These are phyloP conservation scores for Mesocricetus auratus DNA, from an alignment of 2,113 vertebrate genomes.

Conservation along the genomic window DNA sequence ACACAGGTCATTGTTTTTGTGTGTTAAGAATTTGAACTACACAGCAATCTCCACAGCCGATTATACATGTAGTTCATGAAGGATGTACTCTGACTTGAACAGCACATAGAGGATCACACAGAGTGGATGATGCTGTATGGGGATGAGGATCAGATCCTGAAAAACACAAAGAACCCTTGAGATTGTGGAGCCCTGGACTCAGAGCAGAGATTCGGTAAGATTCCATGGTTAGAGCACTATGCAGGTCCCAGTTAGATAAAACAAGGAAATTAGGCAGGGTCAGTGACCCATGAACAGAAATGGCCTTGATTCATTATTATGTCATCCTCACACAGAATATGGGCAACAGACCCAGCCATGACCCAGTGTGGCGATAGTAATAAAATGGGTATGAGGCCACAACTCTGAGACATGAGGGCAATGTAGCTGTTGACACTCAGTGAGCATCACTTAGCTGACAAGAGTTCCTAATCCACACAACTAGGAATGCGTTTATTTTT, in stretches of 20 bases:
- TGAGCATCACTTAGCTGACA: neutral
- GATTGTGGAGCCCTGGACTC: neutral
- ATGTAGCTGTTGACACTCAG: neutral
- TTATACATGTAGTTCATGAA: neutral
- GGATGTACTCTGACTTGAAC: neutral
- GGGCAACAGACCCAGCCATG: no score
- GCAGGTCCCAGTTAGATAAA: neutral
- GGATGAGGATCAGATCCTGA: neutral
- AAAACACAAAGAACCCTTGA: neutral
- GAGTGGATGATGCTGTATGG: neutral
- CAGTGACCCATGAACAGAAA: neutral
- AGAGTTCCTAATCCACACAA: neutral
- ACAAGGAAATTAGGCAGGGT: neutral
- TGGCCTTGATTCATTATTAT: no score
- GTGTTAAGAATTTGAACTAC: neutral
- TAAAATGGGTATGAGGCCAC: neutral
- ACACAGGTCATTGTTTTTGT: neutral
- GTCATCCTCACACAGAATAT: neutral
- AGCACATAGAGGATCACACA: neutral
- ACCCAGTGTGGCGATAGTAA: neutral
- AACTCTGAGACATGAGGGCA: neutral
- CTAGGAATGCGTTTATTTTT: neutral
- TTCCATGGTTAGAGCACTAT: neutral
- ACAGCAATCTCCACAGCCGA: neutral
- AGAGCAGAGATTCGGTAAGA: neutral